phyloP scores from a whole-genome alignment of 1,140 invertebrate species.

The Drosophila persimilis region DNA sequence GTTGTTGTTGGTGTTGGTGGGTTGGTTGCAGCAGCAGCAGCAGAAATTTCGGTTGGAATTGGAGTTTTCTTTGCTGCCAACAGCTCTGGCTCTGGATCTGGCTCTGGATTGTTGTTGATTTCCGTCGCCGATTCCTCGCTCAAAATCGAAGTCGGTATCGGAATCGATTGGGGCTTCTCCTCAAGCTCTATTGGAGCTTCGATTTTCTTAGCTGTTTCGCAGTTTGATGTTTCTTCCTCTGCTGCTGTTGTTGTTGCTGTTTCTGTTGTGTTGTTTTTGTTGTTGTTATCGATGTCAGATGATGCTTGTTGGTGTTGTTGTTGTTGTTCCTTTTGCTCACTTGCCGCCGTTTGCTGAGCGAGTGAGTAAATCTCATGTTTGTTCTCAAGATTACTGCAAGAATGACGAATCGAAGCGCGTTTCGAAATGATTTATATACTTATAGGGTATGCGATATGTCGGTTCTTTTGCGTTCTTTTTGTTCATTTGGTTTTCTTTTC shows the following conservation, averaged over 20 bases:
- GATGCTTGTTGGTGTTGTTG: constrained; percentile 40
- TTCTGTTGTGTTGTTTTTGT: constrained; percentile 33
- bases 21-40: constrained; percentile 19
- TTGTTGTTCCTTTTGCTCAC: constrained; percentile 67
- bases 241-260: constrained; percentile 7
- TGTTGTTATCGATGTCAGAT: constrained; percentile 33
- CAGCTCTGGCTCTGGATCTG: background rate
- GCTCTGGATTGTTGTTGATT: constrained; percentile 6
- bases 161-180: constrained; percentile 30
- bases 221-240: constrained; percentile 14
- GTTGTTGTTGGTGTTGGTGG: constrained; percentile 26
- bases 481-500: constrained; percentile 12
- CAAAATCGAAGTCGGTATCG: constrained; percentile 20
- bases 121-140: constrained; percentile 42
- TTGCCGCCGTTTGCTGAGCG: constrained; percentile 85
- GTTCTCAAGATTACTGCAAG: constrained; percentile 93
- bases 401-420: constrained; percentile 77
- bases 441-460: constrained; percentile 13
- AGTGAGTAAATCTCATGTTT: constrained; percentile 93
- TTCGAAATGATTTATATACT: constrained; percentile 55
- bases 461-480: background rate
- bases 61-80: constrained; percentile 14
- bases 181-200: constrained; percentile 40
- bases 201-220: background rate
- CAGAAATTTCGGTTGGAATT: constrained; percentile 17